Conservation (phyloP, 2,888 invertebrate species). For the Heliconius hortense region DNA sequence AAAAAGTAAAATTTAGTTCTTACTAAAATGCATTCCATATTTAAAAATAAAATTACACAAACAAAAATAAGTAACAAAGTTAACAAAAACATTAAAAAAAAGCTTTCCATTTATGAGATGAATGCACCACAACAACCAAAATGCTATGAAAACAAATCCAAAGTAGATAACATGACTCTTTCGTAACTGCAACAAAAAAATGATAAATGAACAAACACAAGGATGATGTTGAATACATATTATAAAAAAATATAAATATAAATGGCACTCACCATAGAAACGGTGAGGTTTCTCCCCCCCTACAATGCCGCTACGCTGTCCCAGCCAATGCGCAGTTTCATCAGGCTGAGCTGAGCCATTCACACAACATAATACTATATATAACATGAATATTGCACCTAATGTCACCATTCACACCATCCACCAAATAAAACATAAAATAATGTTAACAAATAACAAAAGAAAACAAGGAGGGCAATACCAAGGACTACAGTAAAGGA, state of each 20-base stretch:
- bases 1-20: not conserved
- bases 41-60: conserved; percentile 20
- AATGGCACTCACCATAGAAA: conserved; percentile 76
- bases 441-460: conserved; percentile 64
- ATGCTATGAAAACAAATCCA: conserved; percentile 43
- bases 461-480: conserved; percentile 46
- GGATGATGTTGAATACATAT: conserved; percentile 28
- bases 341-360: conserved; percentile 80
- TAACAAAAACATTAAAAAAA: conserved; percentile 34
- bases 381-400: conserved; percentile 82
- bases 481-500: conserved; percentile 28
- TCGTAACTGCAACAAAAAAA: conserved; percentile 71
- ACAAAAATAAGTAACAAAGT: conserved; percentile 24
- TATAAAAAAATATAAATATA: not conserved
- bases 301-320: conserved; percentile 65
- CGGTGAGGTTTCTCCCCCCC: conserved; percentile 72
- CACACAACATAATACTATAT: conserved; percentile 81
- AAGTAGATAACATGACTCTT: conserved; percentile 59
- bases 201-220: conserved; percentile 45
- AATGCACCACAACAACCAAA: conserved; percentile 42
- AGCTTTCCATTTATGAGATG: conserved; percentile 34
- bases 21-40: conserved; percentile 24
- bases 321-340: conserved; percentile 77
- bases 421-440: conserved; percentile 76
- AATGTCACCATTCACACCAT: conserved; percentile 75